Evolutionary conservation across 2,888 invertebrate species (phyloP).

Genomic region (Spodoptera exigua): DNA sequence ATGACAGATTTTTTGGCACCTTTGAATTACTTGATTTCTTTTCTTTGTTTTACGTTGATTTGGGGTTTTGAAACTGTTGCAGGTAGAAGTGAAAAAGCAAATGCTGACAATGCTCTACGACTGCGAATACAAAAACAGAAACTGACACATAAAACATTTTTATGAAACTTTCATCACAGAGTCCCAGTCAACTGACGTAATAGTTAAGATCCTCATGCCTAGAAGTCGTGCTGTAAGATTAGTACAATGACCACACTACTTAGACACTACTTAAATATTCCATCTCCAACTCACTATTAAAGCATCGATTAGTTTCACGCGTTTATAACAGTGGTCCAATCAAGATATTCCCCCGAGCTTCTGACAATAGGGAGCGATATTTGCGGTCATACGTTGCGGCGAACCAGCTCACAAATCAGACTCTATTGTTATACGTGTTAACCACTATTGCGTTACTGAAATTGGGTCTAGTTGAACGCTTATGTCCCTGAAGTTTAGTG

Average conservation of each 20-base stretch:
- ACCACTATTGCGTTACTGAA: conserved; percentile 55
- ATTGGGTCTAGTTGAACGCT: conserved; percentile 58
- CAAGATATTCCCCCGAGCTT: conserved; percentile 53
- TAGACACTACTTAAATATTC: conserved; percentile 18
- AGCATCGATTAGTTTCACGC: conserved; percentile 37
- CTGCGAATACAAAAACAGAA: no score
- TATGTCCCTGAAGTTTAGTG: conserved; percentile 53
- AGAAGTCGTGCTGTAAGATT: no score
- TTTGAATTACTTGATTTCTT: conserved; percentile 14
- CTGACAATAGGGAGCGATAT: conserved; percentile 58
- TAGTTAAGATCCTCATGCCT: no score
- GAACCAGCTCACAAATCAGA: conserved; percentile 60
- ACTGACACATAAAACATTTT: no score
- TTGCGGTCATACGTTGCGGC: conserved; percentile 59
- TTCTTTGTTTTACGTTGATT: conserved; percentile 28
- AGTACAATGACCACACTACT: no score
- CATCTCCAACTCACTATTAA: conserved; percentile 28
- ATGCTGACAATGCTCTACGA: no score
- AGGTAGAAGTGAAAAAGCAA: conserved; percentile 2
- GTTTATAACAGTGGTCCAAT: conserved; percentile 57
- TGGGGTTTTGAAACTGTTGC: conserved; percentile 1
- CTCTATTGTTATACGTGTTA: conserved; percentile 58
- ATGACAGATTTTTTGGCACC: conserved; percentile 41
- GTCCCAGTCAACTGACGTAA: no score
- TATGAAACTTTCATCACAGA: no score